A percentile compares a stretch with the other conserved stretches of the same genome.
Conservation (phyloP, 2,797 vertebrate species). For the Anableps anableps region DNA sequence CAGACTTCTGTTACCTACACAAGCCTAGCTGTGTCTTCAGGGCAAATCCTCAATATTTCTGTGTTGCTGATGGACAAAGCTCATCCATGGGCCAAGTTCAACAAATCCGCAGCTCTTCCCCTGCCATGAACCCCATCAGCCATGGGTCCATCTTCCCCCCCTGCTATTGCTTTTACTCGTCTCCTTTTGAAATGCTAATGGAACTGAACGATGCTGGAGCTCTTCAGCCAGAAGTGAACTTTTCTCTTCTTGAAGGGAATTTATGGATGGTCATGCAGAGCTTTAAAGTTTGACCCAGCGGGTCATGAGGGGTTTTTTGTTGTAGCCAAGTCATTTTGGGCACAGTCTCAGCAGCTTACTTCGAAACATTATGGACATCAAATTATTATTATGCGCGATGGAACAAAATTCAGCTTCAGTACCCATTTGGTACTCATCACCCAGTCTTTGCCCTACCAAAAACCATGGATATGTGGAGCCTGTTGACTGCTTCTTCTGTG, state of each 20-base stretch:
- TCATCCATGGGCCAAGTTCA: conserved; percentile 72
- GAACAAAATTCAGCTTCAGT: conserved; percentile 53
- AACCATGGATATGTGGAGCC: conserved; percentile 24
- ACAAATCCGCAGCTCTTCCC: conserved; percentile 61
- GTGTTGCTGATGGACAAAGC: conserved; percentile 63
- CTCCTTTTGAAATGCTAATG: conserved; percentile 77
- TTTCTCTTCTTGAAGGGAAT: conserved; percentile 57
- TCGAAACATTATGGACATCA: conserved; percentile 40
- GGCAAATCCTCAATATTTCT: conserved; percentile 48
- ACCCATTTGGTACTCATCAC: conserved; percentile 5
- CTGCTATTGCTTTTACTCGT: conserved; percentile 53
- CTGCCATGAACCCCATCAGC: conserved; percentile 21
- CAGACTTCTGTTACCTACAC: conserved; percentile 8
- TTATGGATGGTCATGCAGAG: conserved; percentile 69
- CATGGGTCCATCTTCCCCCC: conserved; percentile 9
- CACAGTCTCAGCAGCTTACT: conserved; percentile 40
- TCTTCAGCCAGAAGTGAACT: conserved; percentile 57
- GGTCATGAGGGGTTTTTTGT: conserved; percentile 48
- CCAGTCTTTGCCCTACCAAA: conserved; percentile 1
- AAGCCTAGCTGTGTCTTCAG: conserved; percentile 40
- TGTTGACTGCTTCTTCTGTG: conserved; percentile 22
- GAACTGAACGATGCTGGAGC: conserved; percentile 57
- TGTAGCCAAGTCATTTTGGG: conserved; percentile 58
- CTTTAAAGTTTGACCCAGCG: conserved; percentile 62
- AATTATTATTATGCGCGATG: conserved; percentile 57